Evolutionary conservation across 2,888 invertebrate genomes (phyloP), one percentile per base, ranked within the genome.

Genomic region (Pachycephus smyrnensis): DNA sequence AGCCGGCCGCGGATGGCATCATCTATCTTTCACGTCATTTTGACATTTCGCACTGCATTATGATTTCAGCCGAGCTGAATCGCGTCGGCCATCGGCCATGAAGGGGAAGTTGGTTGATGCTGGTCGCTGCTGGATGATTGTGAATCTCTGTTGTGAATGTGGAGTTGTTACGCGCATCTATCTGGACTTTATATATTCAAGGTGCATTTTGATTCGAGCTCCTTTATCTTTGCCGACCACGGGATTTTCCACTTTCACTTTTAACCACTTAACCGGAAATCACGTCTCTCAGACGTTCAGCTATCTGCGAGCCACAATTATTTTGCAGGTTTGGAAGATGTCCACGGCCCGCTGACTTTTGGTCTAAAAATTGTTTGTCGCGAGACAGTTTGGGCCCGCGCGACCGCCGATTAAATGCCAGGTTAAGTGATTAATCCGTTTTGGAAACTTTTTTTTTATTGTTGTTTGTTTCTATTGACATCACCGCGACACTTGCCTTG

Each of bases 11-110:
- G 83, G 84, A 88, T 86, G 83, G 88, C 86, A 86, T 89, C 89
- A 89, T 90, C 88, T 89, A 90, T 90, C 89, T 89, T 90, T 90
- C 88, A 89, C 83, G 86, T 84, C 85, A 85, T 87, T 88, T 82
- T 82, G 83, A 89, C 87, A 89, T 90, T 85, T 87, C 80, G 82
- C 82, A 76, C 80, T 80, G 81, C 82, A 80, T 82, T 81, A 83
- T 77, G 71, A 15, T 73, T 73, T 75, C 69, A 37, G 55, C 80
- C 30, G 71, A 31, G 71, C 71, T 30, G 15, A 71, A 71, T 71
- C 32, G 71, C 71, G 71, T 30, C 71, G 33, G 23, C 12, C 32
- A 33, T 71, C 71, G 71, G 71, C 55, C 55, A 55, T 23, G 23
- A 23, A 55, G 55, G 55, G 55, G 55, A 55, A 55, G 55, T 55